These are phyloP conservation scores for Eolophus roseicapilla DNA, from an alignment of 2,113 vertebrate genomes.

Conservation along the genomic window DNA sequence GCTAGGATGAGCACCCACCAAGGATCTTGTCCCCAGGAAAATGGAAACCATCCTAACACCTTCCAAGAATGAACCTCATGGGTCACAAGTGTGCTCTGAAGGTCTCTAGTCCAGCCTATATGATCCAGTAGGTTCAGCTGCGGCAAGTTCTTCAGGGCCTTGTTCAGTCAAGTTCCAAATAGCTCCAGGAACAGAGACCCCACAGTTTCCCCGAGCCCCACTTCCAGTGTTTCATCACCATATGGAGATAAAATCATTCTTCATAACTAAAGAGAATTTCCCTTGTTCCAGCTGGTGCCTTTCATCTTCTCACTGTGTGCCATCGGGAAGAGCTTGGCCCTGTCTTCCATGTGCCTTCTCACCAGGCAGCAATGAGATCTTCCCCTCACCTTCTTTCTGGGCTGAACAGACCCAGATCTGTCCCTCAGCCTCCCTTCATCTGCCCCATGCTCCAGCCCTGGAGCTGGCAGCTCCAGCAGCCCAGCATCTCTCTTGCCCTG, in stretches of 20 bases:
- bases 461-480: neutral
- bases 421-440: neutral
- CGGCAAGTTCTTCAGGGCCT: neutral
- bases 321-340: neutral
- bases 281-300: neutral
- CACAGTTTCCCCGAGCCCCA: neutral
- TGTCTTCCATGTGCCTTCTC: accelerated
- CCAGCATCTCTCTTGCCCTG: accelerated
- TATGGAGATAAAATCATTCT: neutral
- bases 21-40: neutral
- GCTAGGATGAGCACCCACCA: neutral
- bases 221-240: neutral
- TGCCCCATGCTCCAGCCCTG: neutral
- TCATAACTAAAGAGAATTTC: neutral
- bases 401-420: neutral
- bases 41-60: neutral
- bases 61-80: neutral
- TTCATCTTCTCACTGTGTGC: accelerated
- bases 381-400: accelerated
- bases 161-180: neutral
- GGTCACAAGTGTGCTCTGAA: neutral
- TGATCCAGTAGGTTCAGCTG: neutral
- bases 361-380: neutral
- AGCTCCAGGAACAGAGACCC: neutral
- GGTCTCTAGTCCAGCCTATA: neutral